Percentiles rank a stretch among this genome's conserved stretches.
Evolutionary conservation across 2,888 invertebrate genomes (phyloP).

Genomic region (Drosophila subquinaria): DNA sequence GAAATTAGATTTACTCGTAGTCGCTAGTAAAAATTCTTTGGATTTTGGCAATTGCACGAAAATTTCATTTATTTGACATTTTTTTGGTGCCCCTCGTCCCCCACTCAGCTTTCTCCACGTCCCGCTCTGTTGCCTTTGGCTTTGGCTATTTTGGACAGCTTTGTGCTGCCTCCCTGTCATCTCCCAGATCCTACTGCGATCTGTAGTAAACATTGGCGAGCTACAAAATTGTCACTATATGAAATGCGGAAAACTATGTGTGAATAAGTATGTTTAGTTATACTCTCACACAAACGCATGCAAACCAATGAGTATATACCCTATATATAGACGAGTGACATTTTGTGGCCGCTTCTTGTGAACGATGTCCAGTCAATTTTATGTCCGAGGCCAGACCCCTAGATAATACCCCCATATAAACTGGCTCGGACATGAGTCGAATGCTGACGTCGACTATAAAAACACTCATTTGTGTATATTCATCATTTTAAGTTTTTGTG

Average conservation of each 20-base stretch:
- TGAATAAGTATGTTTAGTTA: constrained; percentile 56
- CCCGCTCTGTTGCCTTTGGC: constrained; percentile 47
- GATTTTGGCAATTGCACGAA: constrained; percentile 82
- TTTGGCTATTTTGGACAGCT: constrained; percentile 77
- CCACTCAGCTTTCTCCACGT: constrained; percentile 5
- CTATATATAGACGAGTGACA: constrained; percentile 78
- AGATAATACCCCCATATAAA: constrained; percentile 52
- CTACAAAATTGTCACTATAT: constrained; percentile 72
- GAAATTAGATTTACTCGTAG: constrained; percentile 60
- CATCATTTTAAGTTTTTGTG: constrained; percentile 46
- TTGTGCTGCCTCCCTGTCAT: constrained; percentile 38
- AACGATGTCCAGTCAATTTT: constrained; percentile 76
- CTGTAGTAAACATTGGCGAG: constrained; percentile 57
- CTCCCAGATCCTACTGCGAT: constrained; percentile 40
- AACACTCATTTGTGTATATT: constrained; percentile 53
- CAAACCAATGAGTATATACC: constrained; percentile 25
- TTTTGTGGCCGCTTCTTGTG: constrained; percentile 59
- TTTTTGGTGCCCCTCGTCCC: constrained; percentile 21
- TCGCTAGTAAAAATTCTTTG: constrained; percentile 74
- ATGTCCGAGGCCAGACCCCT: constrained; percentile 61
- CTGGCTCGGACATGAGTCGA: constrained; percentile 27
- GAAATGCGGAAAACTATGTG: constrained; percentile 79
- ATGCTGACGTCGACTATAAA: constrained; percentile 48
- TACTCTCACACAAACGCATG: not conserved
- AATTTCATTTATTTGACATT: constrained; percentile 75